Base-by-base conservation (phyloP, 2,888 invertebrate genomes). In the Standfussiana lucernea region DNA sequence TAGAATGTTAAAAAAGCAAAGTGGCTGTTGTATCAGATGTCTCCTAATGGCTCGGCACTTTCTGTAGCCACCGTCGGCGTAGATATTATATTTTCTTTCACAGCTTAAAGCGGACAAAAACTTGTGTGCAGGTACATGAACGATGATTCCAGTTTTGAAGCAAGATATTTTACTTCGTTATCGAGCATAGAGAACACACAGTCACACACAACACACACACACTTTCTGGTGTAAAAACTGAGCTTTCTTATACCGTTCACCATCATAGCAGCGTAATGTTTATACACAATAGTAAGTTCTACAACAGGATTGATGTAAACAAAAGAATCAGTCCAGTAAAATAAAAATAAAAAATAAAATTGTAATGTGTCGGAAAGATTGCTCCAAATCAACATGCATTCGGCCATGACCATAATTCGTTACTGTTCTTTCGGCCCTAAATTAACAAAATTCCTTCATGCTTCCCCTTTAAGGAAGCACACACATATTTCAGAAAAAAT, bases 11-110 rank as follows among this genome's bases (percentile, higher is more conserved):
- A 85, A 78, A 72, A 73, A 85, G 45, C 67, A 70, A 70, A 68
- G 70, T 62, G 67, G n/a, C 61, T 80, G 72, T 72, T 78, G 67
- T 80, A 86, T 85, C 86, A 86, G 84, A 80, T 86, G 74, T 78
- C 80, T 75, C 62, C 66, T 85, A 85, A 85, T 85, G 81, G 81
- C 84, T 76, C 76, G 74, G 81, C 78, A 78, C 81, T 86, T 71
- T 78, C 80, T 78, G 74, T 76, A 74, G 65, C 67, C 65, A 24
- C 42, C 37, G 62, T 72, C 64, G 47, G 62, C 59, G 61, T 65
- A 73, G 80, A 80, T 77, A 75, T 69, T 68, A 69, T 68, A 73
- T 72, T 86, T 80, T 86, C 65, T 73, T 80, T 74, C 32, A 82
- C 71, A 75, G 66, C 53, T 84, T 76, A 70, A 66, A 73, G 35